These are phyloP conservation scores for Ptilonorhynchus violaceus DNA, from an alignment of 2,113 vertebrate species.

Conservation along the genomic window DNA sequence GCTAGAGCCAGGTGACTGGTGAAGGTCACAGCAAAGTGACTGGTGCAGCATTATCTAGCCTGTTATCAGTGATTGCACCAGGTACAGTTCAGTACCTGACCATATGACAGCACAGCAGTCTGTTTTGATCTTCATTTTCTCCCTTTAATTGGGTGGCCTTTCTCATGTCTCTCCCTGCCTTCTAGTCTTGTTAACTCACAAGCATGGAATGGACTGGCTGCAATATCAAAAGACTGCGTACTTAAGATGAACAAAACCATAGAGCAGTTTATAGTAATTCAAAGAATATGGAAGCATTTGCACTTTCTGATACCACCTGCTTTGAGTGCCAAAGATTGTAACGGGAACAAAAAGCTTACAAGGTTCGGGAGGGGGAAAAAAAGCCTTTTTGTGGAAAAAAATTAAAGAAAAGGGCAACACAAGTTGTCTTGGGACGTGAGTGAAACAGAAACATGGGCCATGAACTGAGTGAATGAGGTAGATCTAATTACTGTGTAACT, in stretches of 20 bases:
- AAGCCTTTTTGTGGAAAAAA: not conserved
- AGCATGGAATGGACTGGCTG: not conserved
- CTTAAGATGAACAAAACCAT: slow-evolving; percentile 38
- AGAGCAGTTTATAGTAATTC: not conserved
- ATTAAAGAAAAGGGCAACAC: not conserved
- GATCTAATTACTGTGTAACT: not conserved
- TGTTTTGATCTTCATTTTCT: slow-evolving; percentile 41
- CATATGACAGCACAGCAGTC: not conserved
- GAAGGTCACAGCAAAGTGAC: not conserved
- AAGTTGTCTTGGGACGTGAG: not conserved
- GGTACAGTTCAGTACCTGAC: slow-evolving; percentile 34
- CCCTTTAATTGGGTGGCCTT: slow-evolving; percentile 35
- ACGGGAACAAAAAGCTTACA: not conserved
- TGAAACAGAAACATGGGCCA: not conserved
- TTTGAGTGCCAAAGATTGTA: not conserved
- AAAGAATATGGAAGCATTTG: slow-evolving; percentile 10
- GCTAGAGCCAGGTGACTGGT: not conserved
- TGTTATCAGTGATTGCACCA: not conserved
- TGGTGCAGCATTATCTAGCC: not conserved
- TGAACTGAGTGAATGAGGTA: not conserved
- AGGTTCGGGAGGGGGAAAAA: accelerated
- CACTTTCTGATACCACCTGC: not conserved
- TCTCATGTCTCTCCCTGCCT: not conserved
- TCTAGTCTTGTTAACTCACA: slow-evolving; percentile 34
- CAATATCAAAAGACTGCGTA: slow-evolving; percentile 33